These are phyloP conservation scores for Proales similis DNA, from an alignment of 1,140 invertebrate genomes.

Conservation along the genomic window DNA sequence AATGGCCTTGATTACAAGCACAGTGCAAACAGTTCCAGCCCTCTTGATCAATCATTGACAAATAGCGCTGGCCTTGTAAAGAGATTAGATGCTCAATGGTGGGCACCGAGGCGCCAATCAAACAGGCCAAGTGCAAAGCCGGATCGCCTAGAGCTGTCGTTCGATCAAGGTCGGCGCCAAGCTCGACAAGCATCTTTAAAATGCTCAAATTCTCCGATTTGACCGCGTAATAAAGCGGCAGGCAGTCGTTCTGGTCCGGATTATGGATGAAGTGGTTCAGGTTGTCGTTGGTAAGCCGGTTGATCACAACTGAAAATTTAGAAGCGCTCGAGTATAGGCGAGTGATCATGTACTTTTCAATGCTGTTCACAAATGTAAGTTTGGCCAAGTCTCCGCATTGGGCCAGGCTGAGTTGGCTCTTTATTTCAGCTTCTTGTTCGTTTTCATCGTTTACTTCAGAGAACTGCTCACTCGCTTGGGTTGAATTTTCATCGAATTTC, in stretches of 20 bases:
- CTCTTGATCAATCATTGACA: conserved; percentile 28
- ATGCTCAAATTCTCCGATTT: conserved; percentile 12
- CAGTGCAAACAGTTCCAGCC: conserved; percentile 19
- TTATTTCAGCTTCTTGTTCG: too few species aligned
- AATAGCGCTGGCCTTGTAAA: background rate
- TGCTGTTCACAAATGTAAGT: conserved; percentile 3
- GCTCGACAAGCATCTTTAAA: background rate
- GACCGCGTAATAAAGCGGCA: conserved; percentile 26
- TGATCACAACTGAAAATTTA: conserved; percentile 12
- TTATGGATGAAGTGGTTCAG: conserved; percentile 2
- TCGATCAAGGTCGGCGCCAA: background rate
- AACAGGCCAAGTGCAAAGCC: conserved; percentile 32
- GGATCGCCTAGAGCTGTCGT: conserved; percentile 34
- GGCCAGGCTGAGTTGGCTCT: too few species aligned
- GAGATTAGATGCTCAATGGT: conserved; percentile 9
- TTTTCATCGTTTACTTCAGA: too few species aligned
- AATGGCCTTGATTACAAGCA: conserved; percentile 35
- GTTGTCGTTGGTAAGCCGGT: conserved; percentile 1
- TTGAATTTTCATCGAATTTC: too few species aligned
- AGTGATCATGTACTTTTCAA: conserved; percentile 31
- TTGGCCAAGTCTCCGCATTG: conserved; percentile 16
- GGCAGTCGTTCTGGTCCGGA: conserved; percentile 27
- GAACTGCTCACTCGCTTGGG: too few species aligned
- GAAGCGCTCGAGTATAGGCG: conserved; percentile 11
- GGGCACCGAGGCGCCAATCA: background rate